Conservation (phyloP, 1,140 invertebrate genomes). For the Meloidogyne chitwoodi region DNA sequence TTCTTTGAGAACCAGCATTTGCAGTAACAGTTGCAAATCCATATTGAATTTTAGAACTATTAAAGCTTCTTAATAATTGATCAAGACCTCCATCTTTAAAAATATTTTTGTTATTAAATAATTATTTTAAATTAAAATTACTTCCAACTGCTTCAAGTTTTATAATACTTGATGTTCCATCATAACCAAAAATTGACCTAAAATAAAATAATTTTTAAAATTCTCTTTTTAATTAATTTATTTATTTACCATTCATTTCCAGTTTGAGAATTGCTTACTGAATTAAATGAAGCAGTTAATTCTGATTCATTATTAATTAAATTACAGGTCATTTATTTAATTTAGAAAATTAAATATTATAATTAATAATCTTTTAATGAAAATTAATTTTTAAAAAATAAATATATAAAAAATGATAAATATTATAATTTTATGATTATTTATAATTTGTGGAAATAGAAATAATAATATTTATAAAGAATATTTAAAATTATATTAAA, state of each 20-base stretch:
- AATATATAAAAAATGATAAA: no score
- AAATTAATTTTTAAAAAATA: no score
- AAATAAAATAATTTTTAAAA: constrained; percentile 21
- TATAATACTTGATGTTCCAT: constrained; percentile 49
- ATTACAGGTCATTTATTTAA: constrained; percentile 45
- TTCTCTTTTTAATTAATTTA: not conserved
- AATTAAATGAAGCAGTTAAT: constrained; percentile 37
- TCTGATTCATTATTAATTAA: constrained; percentile 44
- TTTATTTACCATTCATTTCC: constrained; percentile 37
- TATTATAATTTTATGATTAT: no score
- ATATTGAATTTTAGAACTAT: constrained; percentile 45
- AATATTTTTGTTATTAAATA: constrained; percentile 13
- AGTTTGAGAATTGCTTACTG: constrained; percentile 27
- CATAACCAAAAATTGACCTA: constrained; percentile 52
- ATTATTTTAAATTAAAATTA: constrained; percentile 21
- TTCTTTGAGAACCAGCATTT: constrained; percentile 20
- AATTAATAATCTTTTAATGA: not conserved
- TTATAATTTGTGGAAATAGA: no score
- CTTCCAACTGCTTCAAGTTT: constrained; percentile 42
- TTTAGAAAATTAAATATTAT: not conserved
- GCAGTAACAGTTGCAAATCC: constrained; percentile 35
- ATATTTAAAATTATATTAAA: no score
- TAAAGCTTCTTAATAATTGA: constrained; percentile 29
- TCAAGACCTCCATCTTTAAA: constrained; percentile 42
- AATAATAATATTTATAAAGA: no score